phyloP scores from a whole-genome alignment of 2,113 vertebrate species.

The Tenebrosternarchus preto region DNA sequence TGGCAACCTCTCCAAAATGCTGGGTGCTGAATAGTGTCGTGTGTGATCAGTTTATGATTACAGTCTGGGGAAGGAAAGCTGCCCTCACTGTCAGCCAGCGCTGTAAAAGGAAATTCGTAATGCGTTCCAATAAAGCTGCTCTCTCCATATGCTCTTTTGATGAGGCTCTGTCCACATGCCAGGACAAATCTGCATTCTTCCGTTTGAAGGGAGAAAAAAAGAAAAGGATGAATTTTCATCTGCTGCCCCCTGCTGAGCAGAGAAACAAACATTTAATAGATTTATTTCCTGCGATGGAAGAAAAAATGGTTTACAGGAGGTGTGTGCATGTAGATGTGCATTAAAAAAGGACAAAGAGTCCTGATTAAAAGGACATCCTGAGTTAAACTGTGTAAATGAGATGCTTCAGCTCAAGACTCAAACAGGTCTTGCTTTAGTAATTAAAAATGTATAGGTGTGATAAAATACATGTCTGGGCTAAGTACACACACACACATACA shows the following conservation, averaged over 20 bases:
- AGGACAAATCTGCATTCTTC: constrained; percentile 31
- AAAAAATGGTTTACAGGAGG: neutral
- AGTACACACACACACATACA: too few relatives aligned
- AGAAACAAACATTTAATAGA: constrained; percentile 10
- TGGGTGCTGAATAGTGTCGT: constrained; percentile 74
- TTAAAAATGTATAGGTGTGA: too few relatives aligned
- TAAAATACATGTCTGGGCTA: too few relatives aligned
- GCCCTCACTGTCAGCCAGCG: constrained; percentile 68
- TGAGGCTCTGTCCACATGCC: constrained; percentile 54
- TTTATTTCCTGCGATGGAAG: constrained; percentile 1
- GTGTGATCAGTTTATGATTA: constrained; percentile 77
- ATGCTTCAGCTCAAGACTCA: too few relatives aligned
- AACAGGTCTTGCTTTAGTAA: too few relatives aligned
- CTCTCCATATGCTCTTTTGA: constrained; percentile 70
- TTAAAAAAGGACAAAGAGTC: too few relatives aligned
- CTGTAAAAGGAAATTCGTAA: constrained; percentile 72
- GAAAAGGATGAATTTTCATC: constrained; percentile 56
- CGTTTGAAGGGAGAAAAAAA: neutral
- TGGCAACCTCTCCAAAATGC: constrained; percentile 78
- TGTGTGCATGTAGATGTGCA: neutral
- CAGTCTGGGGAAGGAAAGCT: constrained; percentile 69
- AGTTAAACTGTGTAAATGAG: too few relatives aligned
- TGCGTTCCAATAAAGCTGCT: constrained; percentile 69
- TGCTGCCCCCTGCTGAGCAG: constrained; percentile 61
- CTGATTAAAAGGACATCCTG: too few relatives aligned